Percentiles rank a stretch among this genome's conserved stretches.
phyloP scores from a whole-genome alignment of 2,888 invertebrate genomes.

The Hedya salicella region DNA sequence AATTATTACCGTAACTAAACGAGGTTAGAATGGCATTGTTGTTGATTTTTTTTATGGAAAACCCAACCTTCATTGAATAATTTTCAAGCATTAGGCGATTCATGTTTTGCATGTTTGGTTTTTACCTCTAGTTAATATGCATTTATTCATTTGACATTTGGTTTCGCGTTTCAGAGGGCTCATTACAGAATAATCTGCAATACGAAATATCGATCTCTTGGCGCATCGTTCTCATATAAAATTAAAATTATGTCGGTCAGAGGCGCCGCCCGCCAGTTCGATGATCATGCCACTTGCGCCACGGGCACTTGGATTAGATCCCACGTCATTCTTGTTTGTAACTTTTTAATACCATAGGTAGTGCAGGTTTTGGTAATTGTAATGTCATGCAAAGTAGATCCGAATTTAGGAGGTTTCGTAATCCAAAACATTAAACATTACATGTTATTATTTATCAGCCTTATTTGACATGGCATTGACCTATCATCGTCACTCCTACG shows the following conservation, averaged over 20 bases:
- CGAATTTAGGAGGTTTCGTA: slow-evolving; percentile 36
- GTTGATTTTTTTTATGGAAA: background rate
- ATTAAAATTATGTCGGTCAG: background rate
- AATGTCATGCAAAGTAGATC: slow-evolving; percentile 47
- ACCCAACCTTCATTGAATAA: background rate
- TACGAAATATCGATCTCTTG: slow-evolving; percentile 37
- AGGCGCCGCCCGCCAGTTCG: background rate
- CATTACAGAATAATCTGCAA: slow-evolving; percentile 2
- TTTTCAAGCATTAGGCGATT: slow-evolving; percentile 15
- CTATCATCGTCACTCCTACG: slow-evolving; percentile 21
- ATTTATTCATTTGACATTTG: slow-evolving; percentile 18
- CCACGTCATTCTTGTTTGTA: slow-evolving; percentile 47
- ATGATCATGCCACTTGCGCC: slow-evolving; percentile 39
- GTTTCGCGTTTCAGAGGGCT: slow-evolving; percentile 3
- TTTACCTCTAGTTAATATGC: slow-evolving; percentile 35
- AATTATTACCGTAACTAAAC: too few species aligned
- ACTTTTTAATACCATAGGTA: slow-evolving; percentile 45
- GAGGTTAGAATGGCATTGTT: background rate
- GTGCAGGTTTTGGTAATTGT: slow-evolving; percentile 45
- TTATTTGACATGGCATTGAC: slow-evolving; percentile 34
- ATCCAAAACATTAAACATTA: slow-evolving; percentile 11
- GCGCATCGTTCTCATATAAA: slow-evolving; percentile 43
- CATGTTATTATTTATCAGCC: slow-evolving; percentile 6
- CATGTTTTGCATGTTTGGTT: slow-evolving; percentile 46
- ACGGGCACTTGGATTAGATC: slow-evolving; percentile 42